Evolutionary conservation across 2,113 vertebrate genomes (phyloP).

Genomic region (Orcinus orca): DNA sequence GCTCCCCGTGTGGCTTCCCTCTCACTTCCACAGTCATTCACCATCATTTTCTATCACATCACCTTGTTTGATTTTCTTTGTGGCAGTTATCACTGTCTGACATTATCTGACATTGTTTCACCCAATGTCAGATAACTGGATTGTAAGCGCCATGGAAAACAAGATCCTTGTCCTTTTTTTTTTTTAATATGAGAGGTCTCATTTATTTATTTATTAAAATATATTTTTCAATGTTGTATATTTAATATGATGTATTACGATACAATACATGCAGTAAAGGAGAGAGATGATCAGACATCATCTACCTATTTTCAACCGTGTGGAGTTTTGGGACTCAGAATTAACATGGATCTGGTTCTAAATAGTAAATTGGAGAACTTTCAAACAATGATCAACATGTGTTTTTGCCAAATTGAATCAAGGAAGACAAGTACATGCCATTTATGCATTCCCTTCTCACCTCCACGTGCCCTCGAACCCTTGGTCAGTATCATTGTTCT

Average conservation of each 20-base stretch:
- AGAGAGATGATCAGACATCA: neutral
- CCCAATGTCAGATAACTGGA: neutral
- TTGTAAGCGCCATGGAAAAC: neutral
- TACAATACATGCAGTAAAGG: neutral
- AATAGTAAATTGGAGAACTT: neutral
- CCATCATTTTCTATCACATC: neutral
- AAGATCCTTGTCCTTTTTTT: neutral
- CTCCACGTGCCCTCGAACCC: neutral
- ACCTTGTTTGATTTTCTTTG: neutral
- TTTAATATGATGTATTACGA: neutral
- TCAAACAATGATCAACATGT: neutral
- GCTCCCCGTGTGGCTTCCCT: neutral
- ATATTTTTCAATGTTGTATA: neutral
- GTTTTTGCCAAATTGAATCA: neutral
- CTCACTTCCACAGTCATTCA: neutral
- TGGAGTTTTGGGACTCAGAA: neutral
- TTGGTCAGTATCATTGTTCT: neutral
- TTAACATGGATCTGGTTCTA: neutral
- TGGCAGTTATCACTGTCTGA: neutral
- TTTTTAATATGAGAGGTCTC: neutral
- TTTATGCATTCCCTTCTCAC: neutral
- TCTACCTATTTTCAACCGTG: neutral
- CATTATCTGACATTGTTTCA: neutral
- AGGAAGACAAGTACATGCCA: neutral
- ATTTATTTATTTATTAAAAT: neutral